Evolutionary conservation across 2,888 invertebrate species (phyloP).

Genomic region (Synanthedon andrenaeformis): DNA sequence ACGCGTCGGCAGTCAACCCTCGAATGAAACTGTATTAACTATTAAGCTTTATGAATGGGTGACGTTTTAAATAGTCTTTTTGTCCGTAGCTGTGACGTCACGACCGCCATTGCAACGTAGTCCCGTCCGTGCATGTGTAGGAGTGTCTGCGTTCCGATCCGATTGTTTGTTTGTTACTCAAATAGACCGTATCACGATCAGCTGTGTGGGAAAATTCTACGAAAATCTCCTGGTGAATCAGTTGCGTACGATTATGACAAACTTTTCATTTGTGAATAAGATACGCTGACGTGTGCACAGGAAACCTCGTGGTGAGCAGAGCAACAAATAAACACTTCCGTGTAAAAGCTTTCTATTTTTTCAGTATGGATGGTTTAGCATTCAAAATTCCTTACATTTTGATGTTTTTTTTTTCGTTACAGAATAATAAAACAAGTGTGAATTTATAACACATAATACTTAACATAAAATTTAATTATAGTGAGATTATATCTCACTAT

Average conservation of each 20-base stretch:
- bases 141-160: slow-evolving; percentile 40
- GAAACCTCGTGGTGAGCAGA: too few relatives aligned
- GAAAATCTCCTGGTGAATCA: slow-evolving; percentile 14
- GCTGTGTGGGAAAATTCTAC: slow-evolving; percentile 21
- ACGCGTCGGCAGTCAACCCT: slow-evolving; percentile 37
- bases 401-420: too few relatives aligned
- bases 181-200: slow-evolving; percentile 34
- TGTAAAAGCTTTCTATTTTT: too few relatives aligned
- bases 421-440: too few relatives aligned
- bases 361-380: too few relatives aligned
- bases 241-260: slow-evolving; percentile 2
- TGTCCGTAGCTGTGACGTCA: slow-evolving; percentile 30
- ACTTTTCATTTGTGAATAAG: background rate
- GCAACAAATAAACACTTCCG: too few relatives aligned
- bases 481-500: too few relatives aligned
- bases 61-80: slow-evolving; percentile 55
- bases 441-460: too few relatives aligned
- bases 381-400: too few relatives aligned
- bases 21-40: slow-evolving; percentile 30
- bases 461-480: too few relatives aligned
- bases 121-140: slow-evolving; percentile 18
- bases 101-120: slow-evolving; percentile 4
- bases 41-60: slow-evolving; percentile 56
- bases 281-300: too few relatives aligned
- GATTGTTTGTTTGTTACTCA: slow-evolving; percentile 25